Conservation (phyloP, 2,888 invertebrate species). For the Imbricaverruca yamaguchii region DNA sequence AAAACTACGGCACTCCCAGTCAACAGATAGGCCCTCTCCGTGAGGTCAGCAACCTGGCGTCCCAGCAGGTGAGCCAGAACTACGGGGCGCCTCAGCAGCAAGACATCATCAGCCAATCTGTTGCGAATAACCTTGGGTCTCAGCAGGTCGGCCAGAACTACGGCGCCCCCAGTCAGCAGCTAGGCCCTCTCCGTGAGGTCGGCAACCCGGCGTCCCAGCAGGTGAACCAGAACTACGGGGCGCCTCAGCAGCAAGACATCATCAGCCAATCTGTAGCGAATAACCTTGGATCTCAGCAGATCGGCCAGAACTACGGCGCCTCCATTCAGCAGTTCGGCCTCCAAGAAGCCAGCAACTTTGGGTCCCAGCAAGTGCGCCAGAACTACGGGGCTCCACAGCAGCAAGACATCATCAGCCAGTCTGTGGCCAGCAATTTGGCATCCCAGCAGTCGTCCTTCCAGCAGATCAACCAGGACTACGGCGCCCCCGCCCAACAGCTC, state of each 20-base stretch:
- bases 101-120: neutral
- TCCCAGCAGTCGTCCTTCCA: neutral
- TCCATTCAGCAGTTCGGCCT: neutral
- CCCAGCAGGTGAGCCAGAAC: neutral
- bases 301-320: neutral
- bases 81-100: conserved; percentile 4
- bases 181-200: neutral
- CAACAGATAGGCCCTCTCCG: neutral
- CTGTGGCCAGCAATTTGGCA: neutral
- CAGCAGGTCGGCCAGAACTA: neutral
- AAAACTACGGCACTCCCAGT: neutral
- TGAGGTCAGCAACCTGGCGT: too few species aligned
- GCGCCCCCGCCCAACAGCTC: neutral
- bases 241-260: neutral
- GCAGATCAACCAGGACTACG: neutral
- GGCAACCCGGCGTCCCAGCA: neutral
- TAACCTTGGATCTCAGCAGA: neutral
- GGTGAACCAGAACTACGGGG: neutral
- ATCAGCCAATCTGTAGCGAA: neutral
- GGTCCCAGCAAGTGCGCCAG: neutral
- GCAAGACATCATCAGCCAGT: neutral
- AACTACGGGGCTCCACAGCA: neutral
- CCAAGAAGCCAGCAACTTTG: neutral
- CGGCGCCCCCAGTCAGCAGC: neutral
- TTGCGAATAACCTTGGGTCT: neutral